phyloP scores from a whole-genome alignment of 2,113 vertebrate species.

The Acrocephalus arundinaceus region DNA sequence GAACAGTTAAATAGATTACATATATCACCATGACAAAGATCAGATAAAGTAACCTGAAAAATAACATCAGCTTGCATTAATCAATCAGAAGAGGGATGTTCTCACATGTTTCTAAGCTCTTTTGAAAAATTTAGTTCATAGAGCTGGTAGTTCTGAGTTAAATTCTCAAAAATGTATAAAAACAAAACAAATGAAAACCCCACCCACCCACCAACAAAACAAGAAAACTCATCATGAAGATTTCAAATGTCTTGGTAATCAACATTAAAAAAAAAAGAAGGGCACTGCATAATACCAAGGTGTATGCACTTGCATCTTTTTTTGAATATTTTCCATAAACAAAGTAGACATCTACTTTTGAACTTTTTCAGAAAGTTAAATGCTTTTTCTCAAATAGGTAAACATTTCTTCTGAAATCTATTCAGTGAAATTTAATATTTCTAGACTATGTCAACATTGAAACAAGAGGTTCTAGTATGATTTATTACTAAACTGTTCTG shows the following conservation, averaged over 20 bases:
- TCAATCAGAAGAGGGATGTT: neutral
- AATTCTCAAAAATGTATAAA: neutral
- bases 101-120: neutral
- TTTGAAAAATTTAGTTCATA: neutral
- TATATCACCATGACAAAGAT: conserved; percentile 11
- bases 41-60: neutral
- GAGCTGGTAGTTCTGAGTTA: neutral
- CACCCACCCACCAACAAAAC: neutral
- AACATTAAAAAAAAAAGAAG: fast-evolving
- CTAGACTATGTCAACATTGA: neutral
- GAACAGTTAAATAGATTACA: neutral
- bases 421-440: neutral
- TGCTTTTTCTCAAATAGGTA: neutral
- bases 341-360: neutral
- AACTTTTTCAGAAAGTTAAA: neutral
- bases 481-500: neutral
- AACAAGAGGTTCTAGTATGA: neutral
- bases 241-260: neutral
- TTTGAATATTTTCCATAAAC: neutral
- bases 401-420: neutral
- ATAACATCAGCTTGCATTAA: neutral
- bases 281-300: fast-evolving
- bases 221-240: neutral
- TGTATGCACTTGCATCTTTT: neutral
- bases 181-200: neutral